These are phyloP conservation scores for Mylabris sibirica DNA, from an alignment of 2,888 invertebrate genomes.

Conservation along the genomic window DNA sequence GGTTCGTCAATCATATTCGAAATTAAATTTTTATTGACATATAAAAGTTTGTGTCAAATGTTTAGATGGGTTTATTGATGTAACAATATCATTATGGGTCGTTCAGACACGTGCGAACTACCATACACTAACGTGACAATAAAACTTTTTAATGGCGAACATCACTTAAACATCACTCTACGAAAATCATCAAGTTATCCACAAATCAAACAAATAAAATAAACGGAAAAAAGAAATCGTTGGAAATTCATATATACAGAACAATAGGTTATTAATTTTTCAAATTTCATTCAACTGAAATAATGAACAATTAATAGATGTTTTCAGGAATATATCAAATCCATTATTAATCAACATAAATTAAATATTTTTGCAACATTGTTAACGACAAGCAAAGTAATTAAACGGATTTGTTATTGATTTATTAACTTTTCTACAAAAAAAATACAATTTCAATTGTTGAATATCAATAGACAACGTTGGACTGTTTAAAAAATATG, in stretches of 20 bases:
- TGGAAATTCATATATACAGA: background rate
- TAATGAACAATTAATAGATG: background rate
- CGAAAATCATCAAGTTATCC: slow-evolving; percentile 23
- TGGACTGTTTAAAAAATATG: too few relatives aligned
- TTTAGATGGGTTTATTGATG: slow-evolving; percentile 62
- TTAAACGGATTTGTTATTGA: background rate
- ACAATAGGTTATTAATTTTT: slow-evolving; percentile 7
- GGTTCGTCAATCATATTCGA: slow-evolving; percentile 61
- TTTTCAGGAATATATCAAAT: background rate
- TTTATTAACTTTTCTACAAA: background rate
- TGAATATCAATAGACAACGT: too few relatives aligned
- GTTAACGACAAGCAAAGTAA: background rate
- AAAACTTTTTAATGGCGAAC: slow-evolving; percentile 61
- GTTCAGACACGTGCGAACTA: slow-evolving; percentile 60
- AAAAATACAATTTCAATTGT: too few relatives aligned
- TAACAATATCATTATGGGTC: slow-evolving; percentile 61
- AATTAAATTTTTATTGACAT: slow-evolving; percentile 62
- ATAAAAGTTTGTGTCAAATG: slow-evolving; percentile 60
- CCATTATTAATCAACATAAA: slow-evolving; percentile 3
- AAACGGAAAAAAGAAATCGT: background rate
- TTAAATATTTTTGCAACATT: background rate
- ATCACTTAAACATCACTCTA: slow-evolving; percentile 43
- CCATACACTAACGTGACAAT: slow-evolving; percentile 60
- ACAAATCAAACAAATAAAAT: background rate
- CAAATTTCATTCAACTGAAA: background rate